Percentiles rank a stretch among this genome's conserved stretches.
These are phyloP conservation scores for Leptarthrus brevirostris DNA, from an alignment of 2,888 invertebrate genomes.

Conservation along the genomic window DNA sequence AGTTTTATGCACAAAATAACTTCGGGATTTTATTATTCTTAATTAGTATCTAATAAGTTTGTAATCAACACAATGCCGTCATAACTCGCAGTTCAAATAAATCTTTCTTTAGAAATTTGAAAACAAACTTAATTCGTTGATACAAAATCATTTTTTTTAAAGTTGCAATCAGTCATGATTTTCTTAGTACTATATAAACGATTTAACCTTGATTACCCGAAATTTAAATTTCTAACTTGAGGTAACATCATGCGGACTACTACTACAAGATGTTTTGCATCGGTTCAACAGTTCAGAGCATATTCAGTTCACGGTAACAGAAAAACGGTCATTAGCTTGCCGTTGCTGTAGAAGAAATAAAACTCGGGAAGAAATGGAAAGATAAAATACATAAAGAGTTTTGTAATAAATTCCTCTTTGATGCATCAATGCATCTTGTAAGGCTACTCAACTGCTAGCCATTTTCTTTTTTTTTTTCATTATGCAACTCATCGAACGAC, in stretches of 20 bases:
- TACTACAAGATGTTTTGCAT: background rate
- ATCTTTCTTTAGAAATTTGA: no score
- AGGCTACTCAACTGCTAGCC: background rate
- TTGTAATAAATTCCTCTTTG: background rate
- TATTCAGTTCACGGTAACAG: conserved; percentile 47
- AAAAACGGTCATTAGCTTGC: background rate
- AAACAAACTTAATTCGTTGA: no score
- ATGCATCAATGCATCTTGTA: background rate
- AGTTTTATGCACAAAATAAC: no score
- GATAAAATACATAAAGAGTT: no score
- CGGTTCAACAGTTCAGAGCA: conserved; percentile 23
- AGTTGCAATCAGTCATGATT: no score
- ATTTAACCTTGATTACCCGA: background rate
- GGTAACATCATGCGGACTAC: background rate
- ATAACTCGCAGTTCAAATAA: no score
- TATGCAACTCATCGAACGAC: background rate
- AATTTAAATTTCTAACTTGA: background rate
- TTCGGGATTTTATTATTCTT: no score
- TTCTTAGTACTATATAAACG: no score
- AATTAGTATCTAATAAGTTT: no score
- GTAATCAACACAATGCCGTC: no score
- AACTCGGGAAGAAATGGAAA: background rate
- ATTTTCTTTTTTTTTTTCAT: background rate
- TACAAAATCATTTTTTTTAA: no score
- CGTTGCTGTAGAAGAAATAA: background rate